Conservation (phyloP, 2,888 invertebrate genomes). For the Plebejus argus region DNA sequence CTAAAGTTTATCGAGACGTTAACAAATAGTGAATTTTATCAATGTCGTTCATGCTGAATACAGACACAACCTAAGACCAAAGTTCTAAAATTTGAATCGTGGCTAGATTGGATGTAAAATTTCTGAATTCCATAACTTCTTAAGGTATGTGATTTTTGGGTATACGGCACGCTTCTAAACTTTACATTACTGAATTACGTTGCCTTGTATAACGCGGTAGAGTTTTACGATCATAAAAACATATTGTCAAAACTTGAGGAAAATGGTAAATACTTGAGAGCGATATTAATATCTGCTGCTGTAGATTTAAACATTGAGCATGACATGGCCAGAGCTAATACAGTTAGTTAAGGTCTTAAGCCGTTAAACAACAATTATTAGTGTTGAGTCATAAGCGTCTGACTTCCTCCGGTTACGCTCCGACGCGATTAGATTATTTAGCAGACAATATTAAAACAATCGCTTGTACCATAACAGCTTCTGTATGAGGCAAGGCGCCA, state of each 20-base stretch:
- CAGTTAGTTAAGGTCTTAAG: conserved; percentile 21
- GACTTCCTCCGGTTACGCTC: conserved; percentile 26
- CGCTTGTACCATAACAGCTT: neutral
- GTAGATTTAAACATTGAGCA: neutral
- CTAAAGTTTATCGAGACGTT: conserved; percentile 4
- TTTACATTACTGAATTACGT: neutral
- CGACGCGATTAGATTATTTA: conserved; percentile 20
- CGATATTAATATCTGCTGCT: neutral
- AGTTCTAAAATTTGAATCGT: neutral
- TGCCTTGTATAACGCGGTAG: neutral
- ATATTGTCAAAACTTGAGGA: neutral
- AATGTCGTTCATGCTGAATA: neutral
- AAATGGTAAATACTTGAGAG: neutral
- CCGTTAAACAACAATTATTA: conserved; percentile 24
- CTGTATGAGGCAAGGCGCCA: conserved; percentile 5
- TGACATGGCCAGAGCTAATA: neutral
- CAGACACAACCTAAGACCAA: neutral
- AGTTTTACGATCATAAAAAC: neutral
- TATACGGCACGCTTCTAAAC: too few species aligned
- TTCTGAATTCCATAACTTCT: neutral
- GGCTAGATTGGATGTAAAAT: neutral
- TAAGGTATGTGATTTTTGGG: neutral
- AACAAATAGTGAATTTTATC: neutral
- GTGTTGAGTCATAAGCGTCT: conserved; percentile 23
- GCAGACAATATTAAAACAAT: conserved; percentile 21